phyloP scores from a whole-genome alignment of 92 coral and sea anemone species.

The Epizoanthus rinbou region DNA sequence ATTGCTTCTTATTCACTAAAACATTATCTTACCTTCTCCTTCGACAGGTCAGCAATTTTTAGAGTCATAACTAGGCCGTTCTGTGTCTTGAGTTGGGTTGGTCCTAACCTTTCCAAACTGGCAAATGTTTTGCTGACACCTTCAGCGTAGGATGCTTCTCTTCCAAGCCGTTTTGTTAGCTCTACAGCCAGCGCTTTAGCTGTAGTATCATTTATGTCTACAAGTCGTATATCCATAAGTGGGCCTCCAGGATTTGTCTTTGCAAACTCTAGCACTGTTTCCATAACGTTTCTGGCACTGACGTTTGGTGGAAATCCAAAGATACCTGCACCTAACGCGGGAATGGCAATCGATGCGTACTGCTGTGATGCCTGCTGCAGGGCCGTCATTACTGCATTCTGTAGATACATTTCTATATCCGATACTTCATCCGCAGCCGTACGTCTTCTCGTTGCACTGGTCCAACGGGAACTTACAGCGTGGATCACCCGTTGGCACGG shows the following conservation, averaged over 20 bases:
- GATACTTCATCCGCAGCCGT: slow-evolving; percentile 24
- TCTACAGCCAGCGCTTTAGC: slow-evolving; percentile 51
- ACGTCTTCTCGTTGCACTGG: slow-evolving; percentile 18
- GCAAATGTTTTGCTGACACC: not conserved
- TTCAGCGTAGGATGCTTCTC: slow-evolving; percentile 31
- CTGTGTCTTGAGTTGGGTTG: not conserved
- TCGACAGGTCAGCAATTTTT: not conserved
- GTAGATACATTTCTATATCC: slow-evolving; percentile 40
- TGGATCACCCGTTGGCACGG: slow-evolving; percentile 69
- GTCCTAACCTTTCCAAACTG: not conserved
- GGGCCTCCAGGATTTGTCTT: slow-evolving; percentile 28
- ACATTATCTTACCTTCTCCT: not conserved
- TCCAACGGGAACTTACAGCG: slow-evolving; percentile 72
- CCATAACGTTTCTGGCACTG: slow-evolving; percentile 66
- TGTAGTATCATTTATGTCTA: slow-evolving; percentile 53
- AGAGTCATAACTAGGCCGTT: not conserved
- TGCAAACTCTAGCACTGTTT: slow-evolving; percentile 45
- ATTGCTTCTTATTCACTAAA: too few species aligned
- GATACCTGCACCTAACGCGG: slow-evolving; percentile 75
- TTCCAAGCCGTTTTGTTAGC: slow-evolving; percentile 42
- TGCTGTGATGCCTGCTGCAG: slow-evolving; percentile 47
- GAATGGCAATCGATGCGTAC: slow-evolving; percentile 66
- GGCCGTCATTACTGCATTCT: slow-evolving; percentile 47
- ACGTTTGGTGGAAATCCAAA: slow-evolving; percentile 64
- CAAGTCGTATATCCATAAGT: slow-evolving; percentile 62